Conservation (phyloP, 1,140 invertebrate genomes). For the Rhagoletis pomonella region DNA sequence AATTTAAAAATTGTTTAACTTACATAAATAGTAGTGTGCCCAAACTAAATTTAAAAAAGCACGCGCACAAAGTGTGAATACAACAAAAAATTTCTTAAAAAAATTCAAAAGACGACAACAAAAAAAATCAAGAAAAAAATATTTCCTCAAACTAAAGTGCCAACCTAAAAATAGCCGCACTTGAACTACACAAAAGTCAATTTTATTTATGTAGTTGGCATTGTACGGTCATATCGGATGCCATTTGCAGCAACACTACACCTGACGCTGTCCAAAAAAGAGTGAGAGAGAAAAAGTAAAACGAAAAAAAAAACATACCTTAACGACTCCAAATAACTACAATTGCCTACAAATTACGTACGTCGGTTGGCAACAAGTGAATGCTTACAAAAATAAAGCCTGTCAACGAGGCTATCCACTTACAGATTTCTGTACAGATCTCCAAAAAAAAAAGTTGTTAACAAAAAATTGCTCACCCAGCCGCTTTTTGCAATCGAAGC, state of each 20-base stretch:
- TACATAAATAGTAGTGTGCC: no score
- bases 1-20: background rate
- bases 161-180: conserved; percentile 24
- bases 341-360: background rate
- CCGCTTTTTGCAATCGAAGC: no score
- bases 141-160: background rate
- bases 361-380: background rate
- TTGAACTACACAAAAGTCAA: background rate
- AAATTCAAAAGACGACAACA: background rate
- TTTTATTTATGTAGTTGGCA: background rate
- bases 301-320: background rate
- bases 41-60: background rate
- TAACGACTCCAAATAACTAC: background rate
- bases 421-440: no score
- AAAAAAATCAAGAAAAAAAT: background rate
- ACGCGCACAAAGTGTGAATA: background rate
- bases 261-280: background rate
- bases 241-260: conserved; percentile 36
- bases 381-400: background rate
- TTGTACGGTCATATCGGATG: conserved; percentile 30
- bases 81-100: background rate
- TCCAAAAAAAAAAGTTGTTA: no score
- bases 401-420: background rate
- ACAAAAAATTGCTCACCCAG: no score
- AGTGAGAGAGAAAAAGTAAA: no score